Evolutionary conservation across 2,888 invertebrate genomes (phyloP), one percentile per base, ranked within the genome.

Genomic region (Troilus luridus): DNA sequence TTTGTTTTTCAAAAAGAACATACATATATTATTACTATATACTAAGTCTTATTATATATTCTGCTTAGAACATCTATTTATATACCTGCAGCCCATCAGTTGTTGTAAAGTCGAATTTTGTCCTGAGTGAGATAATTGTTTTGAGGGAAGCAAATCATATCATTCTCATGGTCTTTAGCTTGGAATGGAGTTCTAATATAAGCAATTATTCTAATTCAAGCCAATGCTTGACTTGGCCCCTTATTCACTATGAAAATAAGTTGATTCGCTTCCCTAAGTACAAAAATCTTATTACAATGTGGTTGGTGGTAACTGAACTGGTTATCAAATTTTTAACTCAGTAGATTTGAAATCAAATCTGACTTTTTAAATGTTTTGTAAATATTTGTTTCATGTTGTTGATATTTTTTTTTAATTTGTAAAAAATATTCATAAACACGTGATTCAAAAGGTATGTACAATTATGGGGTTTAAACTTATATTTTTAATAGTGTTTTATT

Each of bases 361-460:
- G n/a, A 58, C 17, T 77, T 56, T 21, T 21, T 12, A 58, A 85
- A 56, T 56, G 21, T n/a, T 81, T 1, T 81, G 19, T 85, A 85
- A 54, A 85, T 56, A 85, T 41, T 85, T 56, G n/a, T 11, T 17
- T 56, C 2, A 17, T 58, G n/a, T 54, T 56, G 14, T 56, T 85
- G 6, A 21, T 56, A n/a, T 85, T 56, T 85, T n/a, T 9, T 85
- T 56, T n/a, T n/a, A 41, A 85, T 0, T 85, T 85, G 41, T 41
- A 77, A 77, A 77, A 64, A 64, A 21, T 12, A 85, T n/a, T 81
- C 9, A 85, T 58, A 11, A 56, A 85, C 56, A 85, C 56, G 56
- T 85, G 1, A 58, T 54, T 85, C n/a, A n/a, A 85, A 85, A 85
- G 85, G 85, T 85, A 56, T 85, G 85, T 85, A 85, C 56, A n/a